Evolutionary conservation across 2,888 invertebrate species (phyloP).

Genomic region (Chrysomela aeneicollis): DNA sequence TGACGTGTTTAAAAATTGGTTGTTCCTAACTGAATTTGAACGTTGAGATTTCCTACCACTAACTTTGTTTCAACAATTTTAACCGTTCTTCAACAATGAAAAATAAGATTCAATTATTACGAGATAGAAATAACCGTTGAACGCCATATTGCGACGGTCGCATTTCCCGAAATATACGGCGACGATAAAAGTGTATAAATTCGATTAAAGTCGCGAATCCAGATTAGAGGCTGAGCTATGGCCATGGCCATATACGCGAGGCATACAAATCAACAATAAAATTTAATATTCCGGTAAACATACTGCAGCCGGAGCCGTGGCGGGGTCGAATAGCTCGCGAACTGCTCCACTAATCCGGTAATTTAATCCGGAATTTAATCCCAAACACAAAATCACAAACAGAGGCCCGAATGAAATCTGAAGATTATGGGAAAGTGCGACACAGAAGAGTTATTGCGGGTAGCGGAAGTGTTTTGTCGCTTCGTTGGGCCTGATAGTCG

Average conservation of each 20-base stretch:
- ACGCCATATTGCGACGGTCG: background rate
- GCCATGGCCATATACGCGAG: slow-evolving; percentile 24
- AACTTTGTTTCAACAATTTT: too few relatives aligned
- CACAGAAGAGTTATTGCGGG: slow-evolving; percentile 2
- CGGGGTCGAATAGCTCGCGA: slow-evolving; percentile 51
- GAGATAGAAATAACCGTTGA: too few relatives aligned
- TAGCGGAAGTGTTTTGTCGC: background rate
- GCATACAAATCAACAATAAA: slow-evolving; percentile 55
- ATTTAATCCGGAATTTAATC: slow-evolving; percentile 49
- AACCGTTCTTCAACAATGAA: too few relatives aligned
- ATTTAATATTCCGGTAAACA: slow-evolving; percentile 55
- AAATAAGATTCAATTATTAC: too few relatives aligned
- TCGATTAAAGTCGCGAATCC: slow-evolving; percentile 42
- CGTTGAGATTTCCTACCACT: too few relatives aligned
- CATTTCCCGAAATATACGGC: slow-evolving; percentile 34
- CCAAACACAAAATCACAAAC: slow-evolving; percentile 39
- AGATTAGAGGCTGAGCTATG: slow-evolving; percentile 50
- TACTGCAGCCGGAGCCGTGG: slow-evolving; percentile 46
- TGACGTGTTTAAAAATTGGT: too few relatives aligned
- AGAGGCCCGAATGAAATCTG: slow-evolving; percentile 33
- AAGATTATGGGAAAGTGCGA: slow-evolving; percentile 29
- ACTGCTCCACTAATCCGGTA: slow-evolving; percentile 51
- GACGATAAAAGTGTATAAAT: slow-evolving; percentile 40
- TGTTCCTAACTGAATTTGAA: too few relatives aligned
- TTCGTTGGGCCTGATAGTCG: background rate